Evolutionary conservation across 2,113 vertebrate genomes (phyloP), one percentile per base, ranked within the genome.

Genomic region (Lepus timidus): DNA sequence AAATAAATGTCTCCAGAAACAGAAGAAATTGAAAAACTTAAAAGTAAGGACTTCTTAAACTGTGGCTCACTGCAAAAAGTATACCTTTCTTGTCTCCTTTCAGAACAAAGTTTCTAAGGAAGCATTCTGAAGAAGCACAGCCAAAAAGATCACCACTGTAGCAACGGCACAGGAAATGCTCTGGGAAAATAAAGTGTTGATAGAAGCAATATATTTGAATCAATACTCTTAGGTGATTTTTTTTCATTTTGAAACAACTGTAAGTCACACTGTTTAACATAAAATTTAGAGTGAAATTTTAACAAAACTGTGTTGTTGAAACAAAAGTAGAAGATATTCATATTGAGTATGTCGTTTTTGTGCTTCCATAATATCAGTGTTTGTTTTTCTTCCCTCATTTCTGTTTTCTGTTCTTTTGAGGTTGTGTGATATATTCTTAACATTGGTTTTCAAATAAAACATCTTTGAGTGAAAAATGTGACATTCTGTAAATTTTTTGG

Each of bases 1-100:
- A 97, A 97, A 90, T 96, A 96, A 95, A 92, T 84, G 88, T 95
- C 92, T 88, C 88, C 82, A 86, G 90, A 82, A 96, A 90, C 88
- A 86, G 87, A 91, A 92, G 92, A 79, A 85, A 81, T 78, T 93
- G 90, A 31, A 94, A 96, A 92, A 76, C 68, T 76, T 95, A 74
- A 85, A 96, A 88, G 85, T 87, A 92, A 96, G 55, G 78, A 92
- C 44, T 58, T 49, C 88, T 93, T 95, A 74, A 76, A 86, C 80
- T 74, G 71, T 65, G 78, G 2, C n/a, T 90, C 33, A 67, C 71
- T 62, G 25, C n/a, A 68, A 79, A 93, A 86, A 93, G 71, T 22
- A 11, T 13, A 93, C 13, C 4, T 11, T 90, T 95, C 79, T 88
- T 23, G 36, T 52, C 70, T 82, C 31, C 22, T 94, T 92, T 96